Percentiles rank a stretch among this genome's conserved stretches.
Conservation (phyloP, 2,888 invertebrate species). For the Nomada lathburiana region DNA sequence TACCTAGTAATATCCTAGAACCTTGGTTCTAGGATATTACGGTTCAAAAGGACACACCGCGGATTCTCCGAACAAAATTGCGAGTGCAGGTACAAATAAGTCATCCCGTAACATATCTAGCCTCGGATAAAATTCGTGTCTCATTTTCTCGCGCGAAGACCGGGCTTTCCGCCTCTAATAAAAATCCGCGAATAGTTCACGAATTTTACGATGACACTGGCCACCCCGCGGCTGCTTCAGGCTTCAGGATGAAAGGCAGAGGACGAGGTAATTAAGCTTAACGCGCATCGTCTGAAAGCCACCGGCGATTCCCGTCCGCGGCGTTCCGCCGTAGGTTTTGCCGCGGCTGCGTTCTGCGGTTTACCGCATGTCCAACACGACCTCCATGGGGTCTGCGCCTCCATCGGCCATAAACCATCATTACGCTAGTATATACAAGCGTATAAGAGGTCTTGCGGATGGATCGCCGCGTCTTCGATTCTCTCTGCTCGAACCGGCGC, state of each 20-base stretch:
- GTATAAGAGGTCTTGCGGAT: constrained; percentile 63
- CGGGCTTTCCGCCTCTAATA: not conserved
- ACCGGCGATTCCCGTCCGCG: constrained; percentile 64
- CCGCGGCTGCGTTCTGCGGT: constrained; percentile 82
- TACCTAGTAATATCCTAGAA: not conserved
- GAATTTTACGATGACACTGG: constrained; percentile 54
- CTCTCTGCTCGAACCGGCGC: constrained; percentile 26
- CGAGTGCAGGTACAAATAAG: not conserved
- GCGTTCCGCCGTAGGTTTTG: constrained; percentile 77
- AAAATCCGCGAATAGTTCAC: not conserved
- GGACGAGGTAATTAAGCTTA: constrained; percentile 79
- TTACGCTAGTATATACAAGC: constrained; percentile 80
- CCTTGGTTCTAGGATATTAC: too few species aligned
- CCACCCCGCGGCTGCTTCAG: constrained; percentile 27
- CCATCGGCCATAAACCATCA: constrained; percentile 79
- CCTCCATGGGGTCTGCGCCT: constrained; percentile 71
- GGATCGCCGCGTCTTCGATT: constrained; percentile 49
- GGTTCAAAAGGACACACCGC: not conserved
- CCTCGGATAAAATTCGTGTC: not conserved
- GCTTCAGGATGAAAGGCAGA: constrained; percentile 43
- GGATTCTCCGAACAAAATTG: not conserved
- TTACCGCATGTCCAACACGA: constrained; percentile 84
- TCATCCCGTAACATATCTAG: not conserved
- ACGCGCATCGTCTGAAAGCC: constrained; percentile 69
- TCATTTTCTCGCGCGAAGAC: not conserved